Base-by-base conservation (phyloP, 2,797 vertebrate genomes). In the Sciurus carolinensis region DNA sequence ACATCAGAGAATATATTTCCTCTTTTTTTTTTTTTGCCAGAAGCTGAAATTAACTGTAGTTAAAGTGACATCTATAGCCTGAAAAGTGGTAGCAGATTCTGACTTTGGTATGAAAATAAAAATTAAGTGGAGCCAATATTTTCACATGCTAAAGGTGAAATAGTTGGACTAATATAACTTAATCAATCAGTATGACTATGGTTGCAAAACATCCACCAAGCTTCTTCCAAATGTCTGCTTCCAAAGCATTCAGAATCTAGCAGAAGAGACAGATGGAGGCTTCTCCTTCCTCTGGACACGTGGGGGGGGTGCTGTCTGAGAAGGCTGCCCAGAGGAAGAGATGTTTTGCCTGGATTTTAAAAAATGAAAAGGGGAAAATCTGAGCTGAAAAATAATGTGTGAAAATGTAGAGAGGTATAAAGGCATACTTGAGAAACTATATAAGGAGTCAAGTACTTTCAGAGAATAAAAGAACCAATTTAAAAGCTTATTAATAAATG, bases 1-100 rank as follows among this genome's bases (percentile, higher is more conserved):
- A 95, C 5, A 67, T 59, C 64, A 85, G 50, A 91, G 13, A 28
- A 52, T 36, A 0, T 47, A 57, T 62, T 90, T 67, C 52, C n/a
- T 22, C 85, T 33, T 52, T 97, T 87, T 33, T 52, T 95, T 81
- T 76, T 92, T 54, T 7, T 50, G 50, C 9, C 57, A 36, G 86
- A 94, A 96, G 62, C 15, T 96, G 50, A 80, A 76, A 90, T 92
- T 77, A 91, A 88, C 28, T 30, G 39, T 95, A 50, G 44, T 89
- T 75, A 73, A 90, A 96, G 50, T 79, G 8, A 7, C 52, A 59
- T 71, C 59, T 69, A n/a, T 84, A 50, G 82, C 1, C 5, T 91
- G 52, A 91, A 96, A 97, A 91, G 96, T 77, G 36, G 26, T 47
- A 33, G 54, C 44, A 73, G 81, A 76, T 75, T 92, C 67, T 88